These are phyloP conservation scores for Netelia virgata DNA, from an alignment of 2,888 invertebrate genomes.

Conservation along the genomic window DNA sequence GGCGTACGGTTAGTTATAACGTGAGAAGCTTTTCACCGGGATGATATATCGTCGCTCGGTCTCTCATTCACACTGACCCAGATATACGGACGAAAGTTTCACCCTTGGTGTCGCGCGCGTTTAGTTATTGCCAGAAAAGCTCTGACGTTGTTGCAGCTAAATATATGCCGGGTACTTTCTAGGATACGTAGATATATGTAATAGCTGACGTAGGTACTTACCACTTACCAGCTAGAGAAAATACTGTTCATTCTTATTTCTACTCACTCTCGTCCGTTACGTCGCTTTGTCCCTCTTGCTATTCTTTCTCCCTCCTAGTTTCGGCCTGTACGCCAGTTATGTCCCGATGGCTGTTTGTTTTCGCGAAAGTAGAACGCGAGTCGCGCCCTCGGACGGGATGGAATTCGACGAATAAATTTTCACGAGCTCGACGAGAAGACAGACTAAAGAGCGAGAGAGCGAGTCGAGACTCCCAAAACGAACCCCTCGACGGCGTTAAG, in stretches of 20 bases:
- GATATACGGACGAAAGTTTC: conserved; percentile 24
- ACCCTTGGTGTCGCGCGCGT: not conserved
- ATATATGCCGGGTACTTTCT: not conserved
- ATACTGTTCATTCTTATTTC: conserved; percentile 32
- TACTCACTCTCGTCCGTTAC: conserved; percentile 2
- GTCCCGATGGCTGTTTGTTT: conserved; percentile 52
- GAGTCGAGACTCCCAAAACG: conserved; percentile 3
- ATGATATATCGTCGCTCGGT: conserved; percentile 12
- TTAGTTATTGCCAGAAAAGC: conserved; percentile 30
- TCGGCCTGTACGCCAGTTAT: not conserved
- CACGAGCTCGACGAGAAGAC: conserved; percentile 25
- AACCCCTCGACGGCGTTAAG: conserved; percentile 26
- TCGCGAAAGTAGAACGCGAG: conserved; percentile 35
- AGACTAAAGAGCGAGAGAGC: conserved; percentile 25
- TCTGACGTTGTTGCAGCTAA: not conserved
- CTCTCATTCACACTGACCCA: conserved; percentile 29
- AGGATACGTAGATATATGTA: not conserved
- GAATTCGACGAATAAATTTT: conserved; percentile 52
- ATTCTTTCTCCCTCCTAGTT: not conserved
- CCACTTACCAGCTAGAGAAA: conserved; percentile 60
- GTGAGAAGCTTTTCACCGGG: conserved; percentile 16
- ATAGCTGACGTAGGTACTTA: conserved; percentile 17
- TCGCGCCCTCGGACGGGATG: not conserved
- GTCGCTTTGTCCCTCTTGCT: not conserved
- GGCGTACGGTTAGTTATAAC: not conserved